phyloP scores from a whole-genome alignment of 2,113 vertebrate species.

The Australoheros scitulus region DNA sequence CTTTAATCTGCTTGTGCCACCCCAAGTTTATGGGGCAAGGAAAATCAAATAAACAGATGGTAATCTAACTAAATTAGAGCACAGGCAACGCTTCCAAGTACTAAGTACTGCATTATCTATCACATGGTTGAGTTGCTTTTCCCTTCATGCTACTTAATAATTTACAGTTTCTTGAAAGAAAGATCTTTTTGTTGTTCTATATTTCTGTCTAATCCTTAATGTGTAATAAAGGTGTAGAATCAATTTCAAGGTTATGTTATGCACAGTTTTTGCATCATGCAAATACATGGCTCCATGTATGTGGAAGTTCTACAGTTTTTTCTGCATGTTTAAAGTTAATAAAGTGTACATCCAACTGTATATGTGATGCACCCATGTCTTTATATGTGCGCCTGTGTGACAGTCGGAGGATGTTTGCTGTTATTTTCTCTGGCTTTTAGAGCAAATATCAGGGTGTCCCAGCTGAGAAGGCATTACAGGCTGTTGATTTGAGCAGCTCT shows the following conservation, averaged over 20 bases:
- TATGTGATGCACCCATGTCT: slow-evolving; percentile 11
- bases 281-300: not conserved
- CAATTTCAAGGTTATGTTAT: not conserved
- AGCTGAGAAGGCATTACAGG: slow-evolving; percentile 71
- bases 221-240: not conserved
- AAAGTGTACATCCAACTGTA: not conserved
- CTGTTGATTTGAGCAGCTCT: slow-evolving; percentile 68
- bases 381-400: slow-evolving; percentile 35
- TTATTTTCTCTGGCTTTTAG: slow-evolving; percentile 62
- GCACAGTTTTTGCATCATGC: slow-evolving; percentile 32
- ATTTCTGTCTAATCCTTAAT: not conserved
- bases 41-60: slow-evolving; percentile 77
- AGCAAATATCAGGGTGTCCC: slow-evolving; percentile 74
- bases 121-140: slow-evolving; percentile 52
- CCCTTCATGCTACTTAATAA: slow-evolving; percentile 25
- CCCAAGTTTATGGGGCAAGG: slow-evolving; percentile 64
- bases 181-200: not conserved
- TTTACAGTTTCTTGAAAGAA: slow-evolving; percentile 4
- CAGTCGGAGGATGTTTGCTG: slow-evolving; percentile 65
- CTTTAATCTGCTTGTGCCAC: slow-evolving; percentile 71
- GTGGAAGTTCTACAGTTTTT: not conserved
- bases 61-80: slow-evolving; percentile 72
- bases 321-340: not conserved
- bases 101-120: slow-evolving; percentile 60
- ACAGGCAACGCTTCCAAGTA: slow-evolving; percentile 55